Conservation (phyloP, 2,797 vertebrate species). For the Eulemur coronatus region DNA sequence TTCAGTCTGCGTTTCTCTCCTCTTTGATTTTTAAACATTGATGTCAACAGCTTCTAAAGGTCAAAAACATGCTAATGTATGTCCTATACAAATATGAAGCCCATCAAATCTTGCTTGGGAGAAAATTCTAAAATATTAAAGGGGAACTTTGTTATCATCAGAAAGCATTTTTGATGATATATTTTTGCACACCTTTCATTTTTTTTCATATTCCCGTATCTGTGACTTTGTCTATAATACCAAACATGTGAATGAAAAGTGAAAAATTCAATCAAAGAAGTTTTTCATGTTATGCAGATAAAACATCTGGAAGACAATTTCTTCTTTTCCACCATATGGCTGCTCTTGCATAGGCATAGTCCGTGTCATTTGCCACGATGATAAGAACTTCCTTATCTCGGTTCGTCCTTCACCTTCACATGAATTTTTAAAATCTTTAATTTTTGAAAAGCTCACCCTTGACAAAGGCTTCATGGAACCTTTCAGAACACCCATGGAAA, state of each 20-base stretch:
- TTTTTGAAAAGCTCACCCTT: slow-evolving; percentile 13
- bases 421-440: slow-evolving; percentile 21
- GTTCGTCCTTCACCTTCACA: neutral
- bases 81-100: slow-evolving; percentile 27
- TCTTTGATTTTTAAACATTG: slow-evolving; percentile 28
- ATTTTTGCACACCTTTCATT: slow-evolving; percentile 48
- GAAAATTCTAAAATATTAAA: slow-evolving; percentile 58
- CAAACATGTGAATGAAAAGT: slow-evolving; percentile 34
- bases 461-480: neutral
- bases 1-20: neutral
- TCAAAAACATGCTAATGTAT: neutral
- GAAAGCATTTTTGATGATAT: slow-evolving; percentile 56
- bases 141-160: slow-evolving; percentile 45
- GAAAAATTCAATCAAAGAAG: slow-evolving; percentile 33
- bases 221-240: slow-evolving; percentile 48
- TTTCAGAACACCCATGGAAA: neutral
- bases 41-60: neutral
- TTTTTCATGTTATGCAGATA: slow-evolving; percentile 44
- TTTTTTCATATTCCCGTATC: slow-evolving; percentile 11
- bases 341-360: neutral
- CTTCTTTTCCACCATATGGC: neutral
- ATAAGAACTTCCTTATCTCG: slow-evolving; percentile 1
- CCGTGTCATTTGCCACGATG: neutral
- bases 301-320: slow-evolving; percentile 38
- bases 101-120: neutral